Base-by-base conservation (phyloP, 2,113 vertebrate species). In the Centropristis striata region DNA sequence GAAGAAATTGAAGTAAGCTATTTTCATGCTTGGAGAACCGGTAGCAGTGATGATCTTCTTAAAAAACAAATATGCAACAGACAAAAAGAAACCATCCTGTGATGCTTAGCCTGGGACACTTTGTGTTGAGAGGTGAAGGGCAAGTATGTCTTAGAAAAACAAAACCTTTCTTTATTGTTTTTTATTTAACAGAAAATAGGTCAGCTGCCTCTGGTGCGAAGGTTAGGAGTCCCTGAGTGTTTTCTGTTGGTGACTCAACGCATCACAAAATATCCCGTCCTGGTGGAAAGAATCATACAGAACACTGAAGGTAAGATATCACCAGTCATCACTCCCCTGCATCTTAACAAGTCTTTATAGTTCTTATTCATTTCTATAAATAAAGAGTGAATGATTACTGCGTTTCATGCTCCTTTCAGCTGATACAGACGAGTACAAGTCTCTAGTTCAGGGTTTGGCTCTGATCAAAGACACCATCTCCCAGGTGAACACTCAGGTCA, bases 231-330 rank as follows among this genome's bases (percentile, higher is more conserved):
- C 15, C 96, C 97, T 15, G 98, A 99, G 64, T 98, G 97, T n/a
- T 96, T 98, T 59, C 94, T 99, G 0, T 89, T 99, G 46, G 96
- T 99, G 18, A 98, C 98, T 0, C 98, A 99, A 71, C 97, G 98
- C 68, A 97, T 99, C 81, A 98, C 97, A 67, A 99, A 99, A 27
- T 99, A 99, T 71, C 98, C 98, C 0, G 93, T 98, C 28, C 83
- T 99, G 87, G 90, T 99, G 90, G 98, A 99, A 41, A 93, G 97
- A 1, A 93, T 99, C 54, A 91, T 99, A 4, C 96, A 98, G 80
- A 97, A 97, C 84, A 99, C 97, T 0, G 96, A 97, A 93, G 97
- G 98, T 99, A 90, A 77, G 25, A 11, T 14, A 21, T 46, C 54
- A 54, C 20, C 64, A 14, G 23, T 47, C 28, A 15, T 25, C 4